A percentile compares a stretch with the other conserved stretches of the same genome.
Evolutionary conservation across 2,113 vertebrate species (phyloP).

Genomic region (Corythornis madagascariensis): DNA sequence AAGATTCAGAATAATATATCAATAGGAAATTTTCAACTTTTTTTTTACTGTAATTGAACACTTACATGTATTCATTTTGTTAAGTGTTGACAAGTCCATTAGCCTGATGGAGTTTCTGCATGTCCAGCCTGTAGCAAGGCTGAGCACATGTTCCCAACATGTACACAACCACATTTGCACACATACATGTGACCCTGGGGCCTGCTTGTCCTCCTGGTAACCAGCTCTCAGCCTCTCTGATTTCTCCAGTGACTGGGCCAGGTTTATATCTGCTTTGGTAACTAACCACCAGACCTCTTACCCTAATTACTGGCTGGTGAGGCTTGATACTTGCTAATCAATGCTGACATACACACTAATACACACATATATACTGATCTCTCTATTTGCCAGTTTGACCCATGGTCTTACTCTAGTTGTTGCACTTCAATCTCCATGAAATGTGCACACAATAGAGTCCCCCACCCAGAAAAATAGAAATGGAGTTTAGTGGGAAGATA

Average conservation of each 20-base stretch:
- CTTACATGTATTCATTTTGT: neutral
- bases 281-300: neutral
- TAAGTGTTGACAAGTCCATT: neutral
- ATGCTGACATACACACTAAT: neutral
- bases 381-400: neutral
- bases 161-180: neutral
- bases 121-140: rapidly evolving
- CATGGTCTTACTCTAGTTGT: neutral
- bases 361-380: neutral
- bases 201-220: neutral
- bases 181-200: rapidly evolving
- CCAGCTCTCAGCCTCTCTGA: neutral
- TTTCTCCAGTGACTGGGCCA: neutral
- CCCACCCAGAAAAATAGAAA: neutral
- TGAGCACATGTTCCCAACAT: neutral
- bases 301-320: neutral
- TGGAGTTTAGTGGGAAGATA: neutral
- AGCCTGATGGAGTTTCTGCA: neutral
- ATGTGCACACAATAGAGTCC: neutral
- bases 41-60: neutral
- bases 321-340: rapidly evolving
- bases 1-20: neutral
- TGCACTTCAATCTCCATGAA: neutral
- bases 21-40: neutral
- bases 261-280: neutral